These are phyloP conservation scores for Micromesistius poutassou DNA, from an alignment of 2,797 vertebrate genomes.

Conservation along the genomic window DNA sequence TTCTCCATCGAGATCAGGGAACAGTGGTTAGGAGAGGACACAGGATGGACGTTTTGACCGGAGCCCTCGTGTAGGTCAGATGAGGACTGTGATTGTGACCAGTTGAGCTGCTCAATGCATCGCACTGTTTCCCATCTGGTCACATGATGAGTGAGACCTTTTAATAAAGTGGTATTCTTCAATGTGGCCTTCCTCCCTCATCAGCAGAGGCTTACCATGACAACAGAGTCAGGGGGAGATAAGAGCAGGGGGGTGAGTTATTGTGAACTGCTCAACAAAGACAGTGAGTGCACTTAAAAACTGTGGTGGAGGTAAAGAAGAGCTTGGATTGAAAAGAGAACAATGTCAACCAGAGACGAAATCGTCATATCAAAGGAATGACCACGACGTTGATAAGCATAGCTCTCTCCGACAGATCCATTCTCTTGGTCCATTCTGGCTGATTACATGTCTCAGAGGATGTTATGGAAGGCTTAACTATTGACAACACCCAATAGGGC, in stretches of 20 bases:
- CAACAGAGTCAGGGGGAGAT: neutral
- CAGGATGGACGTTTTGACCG: too few relatives aligned
- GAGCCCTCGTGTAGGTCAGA: neutral
- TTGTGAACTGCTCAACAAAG: neutral
- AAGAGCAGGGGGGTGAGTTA: neutral
- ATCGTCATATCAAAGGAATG: neutral
- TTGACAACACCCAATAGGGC: neutral
- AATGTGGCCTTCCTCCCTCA: neutral
- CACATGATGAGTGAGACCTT: constrained; percentile 10
- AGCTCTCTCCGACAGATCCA: constrained; percentile 8
- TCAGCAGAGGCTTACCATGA: neutral
- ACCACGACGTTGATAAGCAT: constrained; percentile 3
- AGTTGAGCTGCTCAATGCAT: neutral
- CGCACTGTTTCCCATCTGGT: neutral
- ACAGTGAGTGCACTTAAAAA: neutral
- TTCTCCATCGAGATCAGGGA: too few relatives aligned
- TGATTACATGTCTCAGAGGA: constrained; percentile 32
- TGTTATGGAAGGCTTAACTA: constrained; percentile 13
- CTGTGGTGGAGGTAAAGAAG: neutral
- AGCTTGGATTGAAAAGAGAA: neutral
- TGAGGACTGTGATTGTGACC: neutral
- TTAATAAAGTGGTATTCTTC: neutral
- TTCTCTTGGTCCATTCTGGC: constrained; percentile 8
- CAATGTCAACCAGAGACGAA: too few relatives aligned
- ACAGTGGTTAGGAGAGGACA: too few relatives aligned